Evolutionary conservation across 2,797 vertebrate genomes (phyloP).

Genomic region (Gorsachius magnificus): DNA sequence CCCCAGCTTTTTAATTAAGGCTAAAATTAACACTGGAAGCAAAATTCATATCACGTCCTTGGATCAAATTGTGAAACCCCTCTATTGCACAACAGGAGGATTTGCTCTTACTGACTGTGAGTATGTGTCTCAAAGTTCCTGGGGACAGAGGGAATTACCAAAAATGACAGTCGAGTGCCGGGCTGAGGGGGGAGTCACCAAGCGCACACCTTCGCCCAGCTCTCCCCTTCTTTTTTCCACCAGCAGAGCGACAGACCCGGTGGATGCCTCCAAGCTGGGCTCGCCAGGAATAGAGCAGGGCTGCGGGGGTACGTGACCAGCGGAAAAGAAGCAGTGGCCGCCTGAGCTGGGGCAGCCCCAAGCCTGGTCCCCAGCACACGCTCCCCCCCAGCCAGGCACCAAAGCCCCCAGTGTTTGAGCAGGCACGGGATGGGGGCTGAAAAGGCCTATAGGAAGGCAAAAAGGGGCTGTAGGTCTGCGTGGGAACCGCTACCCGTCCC

Average conservation of each 20-base stretch:
- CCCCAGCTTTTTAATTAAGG: neutral
- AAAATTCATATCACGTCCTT: neutral
- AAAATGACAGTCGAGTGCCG: neutral
- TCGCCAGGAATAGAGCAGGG: neutral
- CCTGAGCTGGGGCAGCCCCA: neutral
- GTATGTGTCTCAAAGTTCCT: conserved; percentile 64
- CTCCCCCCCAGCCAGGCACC: neutral
- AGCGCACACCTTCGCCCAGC: neutral
- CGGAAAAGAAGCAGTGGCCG: neutral
- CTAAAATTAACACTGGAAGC: conserved; percentile 52
- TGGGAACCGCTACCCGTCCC: neutral
- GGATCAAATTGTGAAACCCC: conserved; percentile 35
- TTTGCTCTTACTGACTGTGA: neutral
- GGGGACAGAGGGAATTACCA: conserved; percentile 9
- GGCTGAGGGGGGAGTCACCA: neutral
- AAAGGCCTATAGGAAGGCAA: accelerated
- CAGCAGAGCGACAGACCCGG: neutral
- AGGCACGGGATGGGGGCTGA: neutral
- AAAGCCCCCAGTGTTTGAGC: accelerated
- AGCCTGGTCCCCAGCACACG: neutral
- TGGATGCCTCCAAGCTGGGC: neutral
- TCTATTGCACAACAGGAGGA: conserved; percentile 22
- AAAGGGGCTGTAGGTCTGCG: neutral
- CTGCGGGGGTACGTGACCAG: neutral
- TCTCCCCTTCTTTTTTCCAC: neutral